phyloP scores from a whole-genome alignment of 2,888 invertebrate species.

The Polylopha cassiicola region DNA sequence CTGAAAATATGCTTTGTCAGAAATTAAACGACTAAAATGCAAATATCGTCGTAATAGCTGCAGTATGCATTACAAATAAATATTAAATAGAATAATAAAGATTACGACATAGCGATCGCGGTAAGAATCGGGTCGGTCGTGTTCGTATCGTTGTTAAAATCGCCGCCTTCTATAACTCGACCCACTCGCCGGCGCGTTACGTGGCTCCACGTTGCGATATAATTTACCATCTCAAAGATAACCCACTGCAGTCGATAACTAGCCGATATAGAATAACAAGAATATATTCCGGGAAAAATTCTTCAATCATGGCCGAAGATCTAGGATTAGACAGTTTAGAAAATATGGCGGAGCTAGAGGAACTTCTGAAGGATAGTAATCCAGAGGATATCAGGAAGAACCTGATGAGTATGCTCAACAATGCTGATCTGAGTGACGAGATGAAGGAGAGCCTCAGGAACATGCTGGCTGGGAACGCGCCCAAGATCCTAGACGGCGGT shows the following conservation, averaged over 20 bases:
- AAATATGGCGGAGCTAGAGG: conserved; percentile 39
- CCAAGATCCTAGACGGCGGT: conserved; percentile 49
- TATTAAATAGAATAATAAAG: neutral
- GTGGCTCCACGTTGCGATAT: conserved; percentile 42
- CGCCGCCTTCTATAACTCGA: conserved; percentile 24
- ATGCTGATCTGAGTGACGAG: conserved; percentile 78
- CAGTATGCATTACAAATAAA: no score
- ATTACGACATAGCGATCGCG: neutral
- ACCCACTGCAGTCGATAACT: conserved; percentile 12
- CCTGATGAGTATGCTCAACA: conserved; percentile 76
- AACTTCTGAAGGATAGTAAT: conserved; percentile 49
- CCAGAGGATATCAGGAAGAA: conserved; percentile 63
- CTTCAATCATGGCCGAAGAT: conserved; percentile 35
- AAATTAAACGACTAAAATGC: no score
- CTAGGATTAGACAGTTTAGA: conserved; percentile 7
- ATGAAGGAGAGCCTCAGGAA: conserved; percentile 77
- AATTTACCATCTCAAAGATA: conserved; percentile 5
- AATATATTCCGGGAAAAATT: conserved; percentile 23
- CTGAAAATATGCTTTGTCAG: no score
- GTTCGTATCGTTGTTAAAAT: no score
- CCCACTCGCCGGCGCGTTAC: conserved; percentile 30
- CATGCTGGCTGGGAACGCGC: conserved; percentile 66
- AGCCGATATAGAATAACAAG: neutral
- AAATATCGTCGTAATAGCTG: no score
- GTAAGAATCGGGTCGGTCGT: no score